Base-by-base conservation (phyloP, 35 echinoderm and acorn worm genomes). In the Heliocidaris tuberculata region DNA sequence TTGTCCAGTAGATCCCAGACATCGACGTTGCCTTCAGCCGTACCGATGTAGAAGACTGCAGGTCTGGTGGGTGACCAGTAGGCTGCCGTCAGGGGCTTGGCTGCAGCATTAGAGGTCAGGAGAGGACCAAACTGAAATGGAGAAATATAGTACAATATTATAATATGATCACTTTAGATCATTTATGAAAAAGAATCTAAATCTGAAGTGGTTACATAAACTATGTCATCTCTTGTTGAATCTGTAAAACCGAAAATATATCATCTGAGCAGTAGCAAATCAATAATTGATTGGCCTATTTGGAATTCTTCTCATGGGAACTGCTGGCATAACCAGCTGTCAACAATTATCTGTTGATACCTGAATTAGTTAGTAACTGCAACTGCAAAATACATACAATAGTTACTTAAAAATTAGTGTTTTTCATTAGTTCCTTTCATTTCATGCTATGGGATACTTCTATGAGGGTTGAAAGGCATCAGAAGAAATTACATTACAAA, bases 1-100 rank as follows among this genome's bases (percentile, higher is more conserved):
- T 95, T 92, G 93, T 99, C 98, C 85, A 99, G 94, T 11, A 99
- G 95, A 90, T 99, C 98, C 98, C 98, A 99, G 50, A 99, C 96
- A 54, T 99, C 98, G 32, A 99, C 93, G 60, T 99, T 97, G 29
- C 98, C 98, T 85, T 99, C 98, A 29, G 96, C 50, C 24, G 86
- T 95, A 2, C 95, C 96, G 17, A 97, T 90, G 86, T 95, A 99
- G 94, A 99, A 97, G 9, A 99, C 98, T 6, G 95, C 95, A 9
- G 98, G 98, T 65, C 98, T 87, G 54, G 94, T 96, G 13, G 98
- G 98, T 50, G 96, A 97, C 98, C 96, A 97, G 86, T 94, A 96
- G 30, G 95, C 98, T 4, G 95, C 93, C 10, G 98, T 99, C 52
- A 97, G 89, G n/a, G 94, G 94, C 98, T 97, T 97, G 30, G 96